Conservation (phyloP, 2,888 invertebrate species). For the Chaitophorus viminalis region DNA sequence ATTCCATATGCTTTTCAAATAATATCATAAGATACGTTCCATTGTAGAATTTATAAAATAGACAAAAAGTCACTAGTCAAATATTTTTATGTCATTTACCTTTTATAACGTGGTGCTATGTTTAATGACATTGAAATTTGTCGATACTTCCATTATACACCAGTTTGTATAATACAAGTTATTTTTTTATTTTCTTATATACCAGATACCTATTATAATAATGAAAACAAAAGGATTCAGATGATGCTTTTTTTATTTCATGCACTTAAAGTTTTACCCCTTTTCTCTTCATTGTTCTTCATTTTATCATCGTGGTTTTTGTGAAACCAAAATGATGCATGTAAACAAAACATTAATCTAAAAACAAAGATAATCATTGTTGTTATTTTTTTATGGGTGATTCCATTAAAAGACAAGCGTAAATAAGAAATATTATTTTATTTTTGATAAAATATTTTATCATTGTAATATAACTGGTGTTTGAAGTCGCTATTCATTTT, state of each 20-base stretch:
- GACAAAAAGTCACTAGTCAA: too few species aligned
- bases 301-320: slow-evolving; percentile 51
- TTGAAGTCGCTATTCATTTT: background rate
- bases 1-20: background rate
- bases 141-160: slow-evolving; percentile 31
- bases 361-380: slow-evolving; percentile 45
- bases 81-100: background rate
- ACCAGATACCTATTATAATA: slow-evolving; percentile 7
- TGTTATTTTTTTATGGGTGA: slow-evolving; percentile 24
- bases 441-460: slow-evolving; percentile 21
- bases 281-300: slow-evolving; percentile 58
- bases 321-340: slow-evolving; percentile 46
- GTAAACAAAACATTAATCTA: slow-evolving; percentile 58
- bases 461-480: background rate
- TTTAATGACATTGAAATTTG: slow-evolving; percentile 17
- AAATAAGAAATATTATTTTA: slow-evolving; percentile 5
- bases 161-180: background rate
- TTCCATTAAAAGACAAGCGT: slow-evolving; percentile 28
- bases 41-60: background rate
- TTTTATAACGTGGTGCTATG: background rate
- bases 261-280: slow-evolving; percentile 55
- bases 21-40: background rate
- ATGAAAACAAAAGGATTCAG: slow-evolving; percentile 44
- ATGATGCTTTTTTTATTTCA: slow-evolving; percentile 25
- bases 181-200: slow-evolving; percentile 37